phyloP scores from a whole-genome alignment of 2,113 vertebrate species.

The Bufo bufo region DNA sequence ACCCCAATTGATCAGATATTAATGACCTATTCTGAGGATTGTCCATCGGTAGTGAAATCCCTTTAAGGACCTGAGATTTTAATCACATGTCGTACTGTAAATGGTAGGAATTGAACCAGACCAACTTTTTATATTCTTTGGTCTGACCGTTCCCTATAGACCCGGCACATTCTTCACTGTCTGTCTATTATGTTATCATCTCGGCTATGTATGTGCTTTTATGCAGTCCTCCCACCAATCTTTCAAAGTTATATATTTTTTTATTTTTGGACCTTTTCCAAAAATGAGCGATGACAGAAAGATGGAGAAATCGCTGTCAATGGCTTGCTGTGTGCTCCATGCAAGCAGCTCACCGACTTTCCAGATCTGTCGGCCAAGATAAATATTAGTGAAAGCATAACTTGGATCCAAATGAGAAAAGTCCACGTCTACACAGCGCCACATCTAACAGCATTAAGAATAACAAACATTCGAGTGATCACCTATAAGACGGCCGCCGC shows the following conservation, averaged over 20 bases:
- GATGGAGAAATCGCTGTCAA: conserved; percentile 30
- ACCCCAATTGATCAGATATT: too few species aligned
- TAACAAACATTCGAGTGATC: conserved; percentile 31
- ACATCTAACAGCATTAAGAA: conserved; percentile 28
- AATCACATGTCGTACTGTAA: background rate
- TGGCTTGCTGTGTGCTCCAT: conserved; percentile 22
- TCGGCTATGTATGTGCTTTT: background rate
- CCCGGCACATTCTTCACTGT: background rate
- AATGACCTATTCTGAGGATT: too few species aligned
- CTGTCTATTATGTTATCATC: background rate
- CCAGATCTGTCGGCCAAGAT: conserved; percentile 30
- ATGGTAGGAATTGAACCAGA: background rate
- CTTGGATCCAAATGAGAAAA: conserved; percentile 45
- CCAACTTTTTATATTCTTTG: too few species aligned
- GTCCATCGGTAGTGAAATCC: too few species aligned
- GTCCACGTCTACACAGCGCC: conserved; percentile 7
- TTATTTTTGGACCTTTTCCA: conserved; percentile 5
- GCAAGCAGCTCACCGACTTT: conserved; percentile 19
- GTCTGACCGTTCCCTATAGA: background rate
- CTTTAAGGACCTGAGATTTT: background rate
- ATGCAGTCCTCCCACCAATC: background rate
- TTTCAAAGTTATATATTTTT: too few species aligned
- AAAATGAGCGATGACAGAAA: conserved; percentile 26
- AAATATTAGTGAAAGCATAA: conserved; percentile 44
- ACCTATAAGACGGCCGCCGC: background rate